Evolutionary conservation across 1,140 invertebrate genomes (phyloP), one percentile per base, ranked within the genome.

Genomic region (Lepidurus packardi): DNA sequence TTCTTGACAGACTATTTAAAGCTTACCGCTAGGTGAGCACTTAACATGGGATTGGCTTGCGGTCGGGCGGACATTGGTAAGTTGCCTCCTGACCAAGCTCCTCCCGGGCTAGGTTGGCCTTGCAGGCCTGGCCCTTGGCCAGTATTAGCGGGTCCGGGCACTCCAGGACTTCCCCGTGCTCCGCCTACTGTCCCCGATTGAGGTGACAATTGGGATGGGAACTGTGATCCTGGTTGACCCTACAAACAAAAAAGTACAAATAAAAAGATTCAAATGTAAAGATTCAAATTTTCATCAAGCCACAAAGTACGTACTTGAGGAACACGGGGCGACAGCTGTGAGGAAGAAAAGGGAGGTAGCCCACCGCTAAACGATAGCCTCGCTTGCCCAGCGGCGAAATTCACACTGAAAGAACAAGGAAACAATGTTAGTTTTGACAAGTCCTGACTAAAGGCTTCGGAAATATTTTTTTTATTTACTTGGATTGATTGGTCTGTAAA

Each of bases 321-420:
- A n/a, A 75, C 74, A 43, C 83, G 80, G 79, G 84, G 83, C 25
- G 84, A 84, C 16, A 84, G 83, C 78, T 83, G 83, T 21, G 83
- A 79, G 74, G 82, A 82, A 43, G 83, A 83, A 77, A 82, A 83
- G 34, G 82, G 73, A 73, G 82, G 81, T 21, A 81, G 24, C 21
- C 74, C 79, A n/a, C 79, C 73, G 80, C 80, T 81, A 34, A 83
- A 84, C 34, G 83, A 84, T 25, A 84, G 80, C 53, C 82, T 80
- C 5, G 82, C 78, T 79, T 82, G 82, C n/a, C 43, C 78, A 25
- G 78, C 11, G 21, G 76, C 41, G 43, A 65, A 77, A 25, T 77
- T 77, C 21, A 16, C 65, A 65, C 24, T 47, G 43, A 65, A 65
- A 65, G 21, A n/a, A 21, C 10, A 21, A 1, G 13, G 8, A 65